These are phyloP conservation scores for Adineta ricciae DNA, from an alignment of 2,888 invertebrate species.

Conservation along the genomic window DNA sequence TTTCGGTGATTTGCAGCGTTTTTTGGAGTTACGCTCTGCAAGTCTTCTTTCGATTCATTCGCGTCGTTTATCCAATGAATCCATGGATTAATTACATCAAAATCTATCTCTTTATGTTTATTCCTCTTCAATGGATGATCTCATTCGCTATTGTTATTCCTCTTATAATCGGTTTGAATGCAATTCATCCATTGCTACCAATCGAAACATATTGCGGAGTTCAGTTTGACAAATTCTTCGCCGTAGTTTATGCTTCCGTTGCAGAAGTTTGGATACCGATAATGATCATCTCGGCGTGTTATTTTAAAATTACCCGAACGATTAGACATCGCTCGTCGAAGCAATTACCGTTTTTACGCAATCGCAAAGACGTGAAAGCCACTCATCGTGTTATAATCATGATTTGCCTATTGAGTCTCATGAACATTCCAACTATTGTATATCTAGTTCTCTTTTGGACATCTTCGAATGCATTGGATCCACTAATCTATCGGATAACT, in stretches of 20 bases:
- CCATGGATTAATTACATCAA: not conserved
- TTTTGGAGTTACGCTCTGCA: not conserved
- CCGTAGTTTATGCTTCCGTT: not conserved
- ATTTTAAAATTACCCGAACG: not conserved
- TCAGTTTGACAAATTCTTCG: not conserved
- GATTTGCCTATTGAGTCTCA: not conserved
- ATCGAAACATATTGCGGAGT: not conserved
- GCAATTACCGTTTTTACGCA: not conserved
- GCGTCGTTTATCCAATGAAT: not conserved
- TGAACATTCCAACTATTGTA: not conserved
- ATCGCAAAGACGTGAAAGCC: not conserved
- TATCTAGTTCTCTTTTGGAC: not conserved
- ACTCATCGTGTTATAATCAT: not conserved
- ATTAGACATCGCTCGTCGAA: not conserved
- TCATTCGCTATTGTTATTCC: not conserved
- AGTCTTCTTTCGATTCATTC: not conserved
- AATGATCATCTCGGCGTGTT: not conserved
- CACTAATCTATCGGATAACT: not conserved
- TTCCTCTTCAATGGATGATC: not conserved
- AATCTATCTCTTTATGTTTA: not conserved
- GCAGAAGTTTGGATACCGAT: not conserved
- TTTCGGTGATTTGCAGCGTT: not conserved
- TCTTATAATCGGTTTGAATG: not conserved
- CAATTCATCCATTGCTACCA: not conserved
- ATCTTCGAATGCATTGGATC: not conserved